These are phyloP conservation scores for Sebastes glaucus DNA, from an alignment of 2,797 vertebrate species.

Conservation along the genomic window DNA sequence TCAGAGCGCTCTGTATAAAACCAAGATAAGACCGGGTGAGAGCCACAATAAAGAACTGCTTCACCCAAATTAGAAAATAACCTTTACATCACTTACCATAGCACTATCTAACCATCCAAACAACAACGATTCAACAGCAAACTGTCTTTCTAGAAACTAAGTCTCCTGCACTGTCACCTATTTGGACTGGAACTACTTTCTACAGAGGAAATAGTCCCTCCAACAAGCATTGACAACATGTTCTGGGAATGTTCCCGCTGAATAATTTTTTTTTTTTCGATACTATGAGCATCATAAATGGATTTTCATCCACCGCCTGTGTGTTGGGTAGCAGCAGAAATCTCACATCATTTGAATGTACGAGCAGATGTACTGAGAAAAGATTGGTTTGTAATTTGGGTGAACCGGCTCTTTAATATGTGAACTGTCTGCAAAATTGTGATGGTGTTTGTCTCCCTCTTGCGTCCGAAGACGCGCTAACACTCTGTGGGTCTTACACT, in stretches of 20 bases:
- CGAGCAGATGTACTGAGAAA: not conserved
- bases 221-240: not conserved
- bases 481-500: not conserved
- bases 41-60: not conserved
- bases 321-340: not conserved
- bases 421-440: not conserved
- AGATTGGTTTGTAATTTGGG: not conserved
- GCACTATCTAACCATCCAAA: not conserved
- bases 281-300: not conserved
- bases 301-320: not conserved
- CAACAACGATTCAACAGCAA: not conserved
- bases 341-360: too few relatives aligned
- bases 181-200: not conserved
- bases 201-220: not conserved
- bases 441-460: conserved; percentile 68
- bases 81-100: not conserved
- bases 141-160: not conserved
- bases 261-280: fast-evolving
- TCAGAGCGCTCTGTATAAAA: not conserved
- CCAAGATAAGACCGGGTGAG: not conserved
- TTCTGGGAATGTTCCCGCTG: not conserved
- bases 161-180: not conserved
- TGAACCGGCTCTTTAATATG: not conserved
- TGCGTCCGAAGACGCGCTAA: not conserved
- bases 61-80: not conserved